A percentile compares a stretch with the other conserved stretches of the same genome.
These are phyloP conservation scores for Cecidostiba fungosa DNA, from an alignment of 2,888 invertebrate species.

Conservation along the genomic window DNA sequence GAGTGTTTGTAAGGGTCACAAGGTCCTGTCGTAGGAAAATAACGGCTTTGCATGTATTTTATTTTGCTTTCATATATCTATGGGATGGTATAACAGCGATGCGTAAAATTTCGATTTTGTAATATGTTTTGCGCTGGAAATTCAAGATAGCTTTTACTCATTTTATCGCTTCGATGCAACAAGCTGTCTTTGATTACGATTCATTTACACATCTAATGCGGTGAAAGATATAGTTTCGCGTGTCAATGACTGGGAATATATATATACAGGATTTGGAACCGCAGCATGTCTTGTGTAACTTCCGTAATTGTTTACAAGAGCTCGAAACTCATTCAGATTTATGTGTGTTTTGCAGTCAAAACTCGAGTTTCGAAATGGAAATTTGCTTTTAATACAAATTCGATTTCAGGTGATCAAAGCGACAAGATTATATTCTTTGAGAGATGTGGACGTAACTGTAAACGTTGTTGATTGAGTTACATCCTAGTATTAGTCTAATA, in stretches of 20 bases:
- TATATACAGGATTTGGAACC: background rate
- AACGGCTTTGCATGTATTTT: too few species aligned
- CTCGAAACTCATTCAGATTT: conserved; percentile 9
- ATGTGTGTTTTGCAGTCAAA: background rate
- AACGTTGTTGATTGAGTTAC: background rate
- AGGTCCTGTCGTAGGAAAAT: too few species aligned
- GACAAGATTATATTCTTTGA: too few species aligned
- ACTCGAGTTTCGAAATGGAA: conserved; percentile 2
- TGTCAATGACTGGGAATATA: background rate
- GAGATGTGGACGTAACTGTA: background rate
- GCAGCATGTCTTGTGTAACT: conserved; percentile 29
- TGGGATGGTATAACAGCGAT: too few species aligned
- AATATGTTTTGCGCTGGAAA: too few species aligned
- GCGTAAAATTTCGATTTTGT: too few species aligned
- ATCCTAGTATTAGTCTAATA: background rate
- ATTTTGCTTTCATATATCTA: too few species aligned
- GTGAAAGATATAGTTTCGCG: background rate
- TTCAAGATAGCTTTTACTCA: background rate
- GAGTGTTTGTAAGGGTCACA: too few species aligned
- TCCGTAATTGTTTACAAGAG: conserved; percentile 37
- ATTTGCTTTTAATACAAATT: background rate
- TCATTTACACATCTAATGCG: background rate
- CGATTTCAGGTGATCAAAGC: background rate
- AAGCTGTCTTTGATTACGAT: background rate
- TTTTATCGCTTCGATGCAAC: background rate